A percentile compares a stretch with the other conserved stretches of the same genome.
phyloP scores from a whole-genome alignment of 2,797 vertebrate species.

The Leucoraja ocellata region DNA sequence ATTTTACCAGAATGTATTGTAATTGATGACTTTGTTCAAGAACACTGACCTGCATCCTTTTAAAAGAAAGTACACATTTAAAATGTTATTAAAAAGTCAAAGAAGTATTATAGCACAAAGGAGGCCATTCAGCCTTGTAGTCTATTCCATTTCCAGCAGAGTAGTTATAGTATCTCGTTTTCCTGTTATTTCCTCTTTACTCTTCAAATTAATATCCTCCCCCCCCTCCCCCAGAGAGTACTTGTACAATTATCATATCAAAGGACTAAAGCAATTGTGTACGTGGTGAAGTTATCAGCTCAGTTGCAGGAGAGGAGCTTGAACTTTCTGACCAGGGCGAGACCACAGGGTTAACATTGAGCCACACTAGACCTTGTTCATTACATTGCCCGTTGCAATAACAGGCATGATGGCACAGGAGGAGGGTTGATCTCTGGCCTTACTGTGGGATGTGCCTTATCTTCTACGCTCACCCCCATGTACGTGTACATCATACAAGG shows the following conservation, averaged over 20 bases:
- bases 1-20: too few species aligned
- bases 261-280: background rate
- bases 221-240: too few species aligned
- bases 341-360: background rate
- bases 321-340: background rate
- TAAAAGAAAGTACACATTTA: too few species aligned
- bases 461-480: background rate
- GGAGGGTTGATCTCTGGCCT: background rate
- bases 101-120: background rate
- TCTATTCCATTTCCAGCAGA: background rate
- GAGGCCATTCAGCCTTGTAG: background rate
- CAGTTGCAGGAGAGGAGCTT: background rate
- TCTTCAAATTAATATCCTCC: too few species aligned
- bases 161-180: background rate
- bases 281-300: background rate
- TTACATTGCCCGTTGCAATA: background rate
- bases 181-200: background rate
- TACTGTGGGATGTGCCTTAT: background rate
- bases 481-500: background rate
- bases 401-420: too few species aligned
- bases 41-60: too few species aligned
- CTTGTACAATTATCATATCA: background rate
- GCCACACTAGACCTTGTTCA: background rate
- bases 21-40: too few species aligned
- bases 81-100: too few species aligned